phyloP scores from a whole-genome alignment of 2,888 invertebrate species.

The Periphyllus acericola region DNA sequence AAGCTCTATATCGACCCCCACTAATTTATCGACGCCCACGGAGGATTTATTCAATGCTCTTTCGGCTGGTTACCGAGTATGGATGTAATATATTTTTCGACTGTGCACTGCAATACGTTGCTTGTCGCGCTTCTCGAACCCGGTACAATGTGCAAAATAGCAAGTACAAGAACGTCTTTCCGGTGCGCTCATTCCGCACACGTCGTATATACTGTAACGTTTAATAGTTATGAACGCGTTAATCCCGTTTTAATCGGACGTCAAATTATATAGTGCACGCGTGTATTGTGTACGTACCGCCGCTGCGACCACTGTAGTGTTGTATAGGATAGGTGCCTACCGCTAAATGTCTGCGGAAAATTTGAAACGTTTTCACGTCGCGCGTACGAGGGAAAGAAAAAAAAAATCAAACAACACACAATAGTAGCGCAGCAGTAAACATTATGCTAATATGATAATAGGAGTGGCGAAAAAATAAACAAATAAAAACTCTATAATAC shows the following conservation, averaged over 20 bases:
- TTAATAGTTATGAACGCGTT: background rate
- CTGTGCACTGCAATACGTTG: too few relatives aligned
- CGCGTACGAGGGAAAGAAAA: background rate
- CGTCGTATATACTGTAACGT: background rate
- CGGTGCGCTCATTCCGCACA: background rate
- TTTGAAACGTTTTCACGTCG: too few relatives aligned
- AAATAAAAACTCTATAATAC: background rate
- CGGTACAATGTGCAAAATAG: background rate
- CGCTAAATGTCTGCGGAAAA: too few relatives aligned
- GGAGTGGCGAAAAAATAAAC: background rate
- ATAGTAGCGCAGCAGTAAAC: background rate
- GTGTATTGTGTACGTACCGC: background rate
- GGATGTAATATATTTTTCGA: too few relatives aligned
- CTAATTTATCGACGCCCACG: too few relatives aligned
- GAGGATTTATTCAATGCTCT: too few relatives aligned
- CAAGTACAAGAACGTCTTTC: background rate
- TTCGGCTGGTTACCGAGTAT: too few relatives aligned
- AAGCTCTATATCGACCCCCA: too few relatives aligned
- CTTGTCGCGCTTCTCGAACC: background rate
- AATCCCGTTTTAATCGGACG: background rate
- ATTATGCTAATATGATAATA: background rate
- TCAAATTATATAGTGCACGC: background rate
- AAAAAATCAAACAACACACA: background rate
- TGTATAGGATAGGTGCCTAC: too few relatives aligned
- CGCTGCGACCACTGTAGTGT: too few relatives aligned